A percentile compares a stretch with the other conserved stretches of the same genome.
Conservation (phyloP, 2,797 vertebrate species). For the Naso thynnoides region DNA sequence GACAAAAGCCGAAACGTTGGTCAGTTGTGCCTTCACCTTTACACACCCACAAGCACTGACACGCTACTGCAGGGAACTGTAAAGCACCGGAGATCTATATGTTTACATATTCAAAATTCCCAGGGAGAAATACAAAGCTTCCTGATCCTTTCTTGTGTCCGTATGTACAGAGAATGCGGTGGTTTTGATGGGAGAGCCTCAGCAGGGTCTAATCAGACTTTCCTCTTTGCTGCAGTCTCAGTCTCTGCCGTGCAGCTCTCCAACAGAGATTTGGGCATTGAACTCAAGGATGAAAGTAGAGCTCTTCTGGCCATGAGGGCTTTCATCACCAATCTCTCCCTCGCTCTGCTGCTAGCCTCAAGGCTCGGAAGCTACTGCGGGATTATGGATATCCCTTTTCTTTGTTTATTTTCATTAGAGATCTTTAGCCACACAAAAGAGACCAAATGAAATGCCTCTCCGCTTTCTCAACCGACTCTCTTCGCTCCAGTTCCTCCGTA, state of each 20-base stretch:
- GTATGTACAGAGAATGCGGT: constrained; percentile 19
- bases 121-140: constrained; percentile 28
- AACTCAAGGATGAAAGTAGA: constrained; percentile 63
- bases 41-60: constrained; percentile 45
- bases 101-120: constrained; percentile 47
- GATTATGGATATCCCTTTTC: constrained; percentile 73
- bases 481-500: constrained; percentile 69
- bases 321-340: constrained; percentile 61
- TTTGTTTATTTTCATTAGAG: constrained; percentile 79
- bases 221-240: constrained; percentile 33
- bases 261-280: constrained; percentile 60
- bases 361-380: constrained; percentile 66
- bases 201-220: constrained; percentile 75
- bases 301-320: constrained; percentile 46
- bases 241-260: constrained; percentile 54
- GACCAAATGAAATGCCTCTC: constrained; percentile 74
- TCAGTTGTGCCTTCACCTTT: constrained; percentile 40
- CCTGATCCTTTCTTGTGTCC: constrained; percentile 35
- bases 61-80: constrained; percentile 37
- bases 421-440: constrained; percentile 78
- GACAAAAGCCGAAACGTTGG: constrained; percentile 56
- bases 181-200: constrained; percentile 39
- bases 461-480: constrained; percentile 64
- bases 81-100: constrained; percentile 44
- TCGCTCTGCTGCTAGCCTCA: constrained; percentile 39